These are phyloP conservation scores for Ptyas mucosa DNA, from an alignment of 2,113 vertebrate genomes.

Conservation along the genomic window DNA sequence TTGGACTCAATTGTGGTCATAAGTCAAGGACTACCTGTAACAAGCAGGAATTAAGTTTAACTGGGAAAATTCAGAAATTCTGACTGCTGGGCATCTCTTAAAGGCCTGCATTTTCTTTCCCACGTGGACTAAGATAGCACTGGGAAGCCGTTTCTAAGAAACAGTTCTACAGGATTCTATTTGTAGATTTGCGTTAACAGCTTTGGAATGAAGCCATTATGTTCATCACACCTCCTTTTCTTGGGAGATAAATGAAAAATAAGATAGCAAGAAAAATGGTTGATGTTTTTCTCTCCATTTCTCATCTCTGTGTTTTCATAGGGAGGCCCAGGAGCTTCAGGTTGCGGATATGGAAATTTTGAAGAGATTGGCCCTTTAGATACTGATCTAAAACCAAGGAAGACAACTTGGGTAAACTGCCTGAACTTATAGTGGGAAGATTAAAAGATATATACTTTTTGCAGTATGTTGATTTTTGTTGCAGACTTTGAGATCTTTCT, in stretches of 20 bases:
- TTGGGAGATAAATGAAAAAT: not conserved
- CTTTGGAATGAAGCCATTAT: not conserved
- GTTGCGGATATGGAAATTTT: slow-evolving; percentile 95
- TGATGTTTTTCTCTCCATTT: not conserved
- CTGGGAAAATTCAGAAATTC: not conserved
- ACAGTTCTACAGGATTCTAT: not conserved
- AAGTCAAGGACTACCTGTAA: not conserved
- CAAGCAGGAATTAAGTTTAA: not conserved
- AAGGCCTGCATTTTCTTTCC: not conserved
- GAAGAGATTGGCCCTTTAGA: slow-evolving; percentile 90
- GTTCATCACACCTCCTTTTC: not conserved
- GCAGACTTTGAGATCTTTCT: not conserved
- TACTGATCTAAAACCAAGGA: slow-evolving; percentile 75
- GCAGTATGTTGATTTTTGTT: not conserved
- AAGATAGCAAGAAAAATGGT: not conserved
- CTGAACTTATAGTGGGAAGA: not conserved
- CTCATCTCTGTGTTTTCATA: slow-evolving; percentile 64
- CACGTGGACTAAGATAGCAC: not conserved
- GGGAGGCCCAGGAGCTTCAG: slow-evolving; percentile 94
- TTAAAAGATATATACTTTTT: not conserved
- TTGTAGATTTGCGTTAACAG: not conserved
- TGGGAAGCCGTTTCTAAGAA: not conserved
- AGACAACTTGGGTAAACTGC: slow-evolving; percentile 85
- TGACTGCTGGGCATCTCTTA: not conserved
- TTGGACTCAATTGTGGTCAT: not conserved